Base-by-base conservation (phyloP, 2,797 vertebrate species). In the Alauda arvensis region DNA sequence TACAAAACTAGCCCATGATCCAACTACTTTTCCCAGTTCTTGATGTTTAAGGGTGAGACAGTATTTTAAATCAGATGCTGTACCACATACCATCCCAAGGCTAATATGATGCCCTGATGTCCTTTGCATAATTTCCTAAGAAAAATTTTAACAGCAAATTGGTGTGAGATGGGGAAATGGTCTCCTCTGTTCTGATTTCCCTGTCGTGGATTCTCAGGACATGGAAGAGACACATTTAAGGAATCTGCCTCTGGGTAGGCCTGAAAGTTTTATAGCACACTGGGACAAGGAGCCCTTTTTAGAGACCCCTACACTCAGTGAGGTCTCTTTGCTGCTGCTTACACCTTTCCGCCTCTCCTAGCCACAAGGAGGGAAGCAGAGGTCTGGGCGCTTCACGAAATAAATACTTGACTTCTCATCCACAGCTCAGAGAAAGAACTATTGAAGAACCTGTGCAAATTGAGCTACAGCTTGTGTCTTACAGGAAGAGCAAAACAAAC, bases 141-240 rank as follows among this genome's bases (percentile, higher is more conserved):
- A 23, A 80, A 21, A 51, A 39, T 34, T 74, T 77, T 29, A 3
- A 28, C 67, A 59, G 25, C 7, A 62, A 59, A 42, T 55, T 19
- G 13, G 11, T 55, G 39, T 23, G 19, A 67, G 26, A n/a, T 8
- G 13, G 43, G 52, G 26, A 57, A 77, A 75, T 0, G 0, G 8
- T 39, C 43, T 72, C 33, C 25, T 72, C 45, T 66, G 24, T 34
- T 66, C 45, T 61, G 21, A 80, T 7, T 74, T 69, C n/a, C 5
- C 4, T 39, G 37, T 15, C 8, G 10, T 39, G 20, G 14, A 23
- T 6, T 55, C 66, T 74, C 75, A 62, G 78, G 26, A 4, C 5
- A 15, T 1, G 3, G 49, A 25, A 28, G 55, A 61, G 29, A 63
- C 3, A 3, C 0, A 0, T 18, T 63, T 23, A 45, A 45, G 71